phyloP scores from a whole-genome alignment of 2,797 vertebrate species.

The Semaprochilodus insignis region DNA sequence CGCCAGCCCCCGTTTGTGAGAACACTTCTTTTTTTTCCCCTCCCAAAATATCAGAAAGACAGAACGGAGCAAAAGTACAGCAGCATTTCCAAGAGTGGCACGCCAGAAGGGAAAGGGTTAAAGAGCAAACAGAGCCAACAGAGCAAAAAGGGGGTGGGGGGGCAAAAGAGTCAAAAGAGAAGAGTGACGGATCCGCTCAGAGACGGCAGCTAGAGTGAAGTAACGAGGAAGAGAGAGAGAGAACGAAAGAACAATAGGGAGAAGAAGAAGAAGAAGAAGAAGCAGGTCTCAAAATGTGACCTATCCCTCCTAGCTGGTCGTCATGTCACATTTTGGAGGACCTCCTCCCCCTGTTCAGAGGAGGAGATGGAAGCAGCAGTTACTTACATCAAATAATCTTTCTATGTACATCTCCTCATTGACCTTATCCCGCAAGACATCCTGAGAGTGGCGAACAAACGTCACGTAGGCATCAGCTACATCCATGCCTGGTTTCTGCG shows the following conservation, averaged over 20 bases:
- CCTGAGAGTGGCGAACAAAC: conserved; percentile 98
- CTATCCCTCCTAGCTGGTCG: conserved; percentile 86
- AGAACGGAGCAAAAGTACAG: conserved; percentile 48
- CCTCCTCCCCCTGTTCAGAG: conserved; percentile 74
- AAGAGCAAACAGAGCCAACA: conserved; percentile 54
- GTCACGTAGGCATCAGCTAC: conserved; percentile 98
- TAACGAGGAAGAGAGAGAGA: conserved; percentile 71
- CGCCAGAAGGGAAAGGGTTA: conserved; percentile 71
- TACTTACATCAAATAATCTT: conserved; percentile 99
- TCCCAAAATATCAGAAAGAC: background rate
- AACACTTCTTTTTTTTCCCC: conserved; percentile 3
- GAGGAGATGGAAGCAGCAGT: conserved; percentile 79
- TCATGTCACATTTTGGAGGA: conserved; percentile 88
- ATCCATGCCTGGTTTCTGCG: conserved; percentile 98
- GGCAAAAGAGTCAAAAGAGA: conserved; percentile 69
- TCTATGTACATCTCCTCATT: conserved; percentile 99
- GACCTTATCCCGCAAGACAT: conserved; percentile 98
- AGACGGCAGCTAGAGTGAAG: conserved; percentile 55
- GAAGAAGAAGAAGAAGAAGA: conserved; percentile 67
- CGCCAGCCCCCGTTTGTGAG: background rate
- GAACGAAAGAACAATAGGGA: conserved; percentile 51
- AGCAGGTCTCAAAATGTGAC: conserved; percentile 86
- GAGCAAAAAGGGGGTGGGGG: conserved; percentile 67
- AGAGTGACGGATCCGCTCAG: conserved; percentile 58
- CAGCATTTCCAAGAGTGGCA: conserved; percentile 62